Conservation (phyloP, 1,140 invertebrate species). For the Sycophila sp. region DNA sequence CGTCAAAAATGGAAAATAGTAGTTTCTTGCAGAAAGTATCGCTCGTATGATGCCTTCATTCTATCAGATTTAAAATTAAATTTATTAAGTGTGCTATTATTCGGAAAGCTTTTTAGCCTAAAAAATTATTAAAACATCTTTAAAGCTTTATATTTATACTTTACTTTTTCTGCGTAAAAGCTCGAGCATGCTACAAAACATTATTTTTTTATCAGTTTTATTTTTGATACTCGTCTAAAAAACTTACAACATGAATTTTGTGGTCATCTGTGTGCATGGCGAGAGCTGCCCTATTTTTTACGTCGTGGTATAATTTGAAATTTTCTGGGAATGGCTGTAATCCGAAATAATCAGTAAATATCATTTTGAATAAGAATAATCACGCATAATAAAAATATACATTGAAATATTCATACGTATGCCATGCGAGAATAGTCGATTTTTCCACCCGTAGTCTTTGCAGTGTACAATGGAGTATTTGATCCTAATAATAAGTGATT, state of each 20-base stretch:
- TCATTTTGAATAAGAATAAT: not conserved
- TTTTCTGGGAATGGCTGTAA: not conserved
- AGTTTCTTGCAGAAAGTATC: too few relatives aligned
- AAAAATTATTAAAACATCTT: too few relatives aligned
- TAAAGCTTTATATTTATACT: too few relatives aligned
- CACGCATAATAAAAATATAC: not conserved
- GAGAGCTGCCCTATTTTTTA: not conserved
- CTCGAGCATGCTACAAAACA: too few relatives aligned
- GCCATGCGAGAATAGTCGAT: not conserved
- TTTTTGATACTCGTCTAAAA: not conserved
- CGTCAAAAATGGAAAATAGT: not conserved
- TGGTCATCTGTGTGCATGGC: not conserved
- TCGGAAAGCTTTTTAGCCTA: too few relatives aligned
- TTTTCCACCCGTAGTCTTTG: not conserved
- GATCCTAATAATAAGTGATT: not conserved
- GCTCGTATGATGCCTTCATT: too few relatives aligned
- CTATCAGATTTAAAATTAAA: too few relatives aligned
- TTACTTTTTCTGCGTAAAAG: too few relatives aligned
- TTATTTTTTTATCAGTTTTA: too few relatives aligned
- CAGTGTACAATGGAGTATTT: constrained; percentile 23
- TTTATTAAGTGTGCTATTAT: too few relatives aligned
- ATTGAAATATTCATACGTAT: not conserved
- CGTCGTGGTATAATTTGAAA: not conserved
- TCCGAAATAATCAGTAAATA: not conserved
- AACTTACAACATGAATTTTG: constrained; percentile 6